Percentiles rank a stretch among this genome's conserved stretches.
phyloP scores from a whole-genome alignment of 2,797 vertebrate species.

The Sebastes itinus region DNA sequence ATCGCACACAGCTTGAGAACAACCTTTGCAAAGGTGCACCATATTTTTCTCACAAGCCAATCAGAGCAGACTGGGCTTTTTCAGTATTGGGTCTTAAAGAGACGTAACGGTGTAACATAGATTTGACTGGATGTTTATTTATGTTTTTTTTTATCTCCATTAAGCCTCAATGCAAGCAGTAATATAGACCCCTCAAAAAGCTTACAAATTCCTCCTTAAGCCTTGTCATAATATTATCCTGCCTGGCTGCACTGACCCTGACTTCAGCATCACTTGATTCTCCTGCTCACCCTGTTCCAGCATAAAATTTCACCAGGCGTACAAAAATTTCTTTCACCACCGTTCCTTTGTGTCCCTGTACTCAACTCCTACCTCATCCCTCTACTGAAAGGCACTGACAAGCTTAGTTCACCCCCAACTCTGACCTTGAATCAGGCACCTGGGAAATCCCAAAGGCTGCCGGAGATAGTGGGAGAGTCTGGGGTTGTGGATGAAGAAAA shows the following conservation, averaged over 20 bases:
- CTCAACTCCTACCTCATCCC: neutral
- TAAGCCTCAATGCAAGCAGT: neutral
- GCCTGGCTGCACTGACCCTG: constrained; percentile 30
- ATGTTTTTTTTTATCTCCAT: neutral
- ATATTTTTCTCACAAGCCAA: neutral
- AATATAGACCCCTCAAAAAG: neutral
- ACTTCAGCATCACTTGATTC: constrained; percentile 35
- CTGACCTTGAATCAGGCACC: constrained; percentile 45
- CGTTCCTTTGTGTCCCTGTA: constrained; percentile 43
- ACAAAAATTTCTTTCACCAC: constrained; percentile 14
- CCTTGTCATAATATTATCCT: constrained; percentile 34
- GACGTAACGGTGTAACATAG: constrained; percentile 7
- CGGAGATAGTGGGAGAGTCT: neutral
- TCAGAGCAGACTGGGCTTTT: neutral
- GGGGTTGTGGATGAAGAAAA: constrained; percentile 2
- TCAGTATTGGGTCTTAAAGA: neutral
- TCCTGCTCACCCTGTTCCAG: constrained; percentile 43
- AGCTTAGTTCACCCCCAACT: neutral
- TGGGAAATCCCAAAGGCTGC: constrained; percentile 8
- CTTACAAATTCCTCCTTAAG: constrained; percentile 27
- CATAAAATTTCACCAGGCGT: constrained; percentile 45
- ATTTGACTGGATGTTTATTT: constrained; percentile 20
- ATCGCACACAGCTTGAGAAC: neutral
- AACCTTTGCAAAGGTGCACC: neutral
- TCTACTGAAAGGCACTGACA: constrained; percentile 6